A percentile compares a stretch with the other conserved stretches of the same genome.
phyloP scores from a whole-genome alignment of 2,797 vertebrate genomes.

The Selene dorsalis region DNA sequence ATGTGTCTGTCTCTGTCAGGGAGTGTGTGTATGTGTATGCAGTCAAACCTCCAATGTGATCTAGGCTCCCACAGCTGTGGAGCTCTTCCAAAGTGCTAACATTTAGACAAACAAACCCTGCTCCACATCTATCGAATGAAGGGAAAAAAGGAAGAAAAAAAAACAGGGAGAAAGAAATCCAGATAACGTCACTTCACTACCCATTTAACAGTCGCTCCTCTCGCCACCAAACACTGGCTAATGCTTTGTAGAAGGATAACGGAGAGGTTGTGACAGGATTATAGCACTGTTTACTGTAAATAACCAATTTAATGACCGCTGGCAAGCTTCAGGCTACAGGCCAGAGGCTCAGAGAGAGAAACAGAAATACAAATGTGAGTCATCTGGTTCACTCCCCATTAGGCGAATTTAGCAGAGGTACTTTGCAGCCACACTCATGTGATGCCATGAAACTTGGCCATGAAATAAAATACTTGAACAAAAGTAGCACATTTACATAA shows the following conservation, averaged over 20 bases:
- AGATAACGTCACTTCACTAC: constrained; percentile 75
- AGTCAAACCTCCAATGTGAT: constrained; percentile 78
- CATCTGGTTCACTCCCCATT: constrained; percentile 76
- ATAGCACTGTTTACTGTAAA: constrained; percentile 79
- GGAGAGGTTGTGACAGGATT: constrained; percentile 73
- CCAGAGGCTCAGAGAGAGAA: constrained; percentile 68
- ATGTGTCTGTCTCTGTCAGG: constrained; percentile 28
- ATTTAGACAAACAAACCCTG: constrained; percentile 82
- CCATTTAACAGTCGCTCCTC: constrained; percentile 69
- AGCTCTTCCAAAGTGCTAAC: constrained; percentile 82
- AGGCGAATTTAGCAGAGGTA: constrained; percentile 59
- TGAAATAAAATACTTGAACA: constrained; percentile 51
- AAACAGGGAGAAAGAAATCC: constrained; percentile 61
- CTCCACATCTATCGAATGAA: constrained; percentile 70
- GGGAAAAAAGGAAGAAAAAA: constrained; percentile 42
- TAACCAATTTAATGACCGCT: constrained; percentile 79
- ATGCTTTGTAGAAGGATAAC: constrained; percentile 62
- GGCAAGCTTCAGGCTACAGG: constrained; percentile 69
- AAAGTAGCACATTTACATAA: constrained; percentile 61
- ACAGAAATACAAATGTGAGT: constrained; percentile 76
- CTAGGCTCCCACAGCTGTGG: constrained; percentile 78
- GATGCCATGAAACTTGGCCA: constrained; percentile 52
- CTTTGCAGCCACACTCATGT: constrained; percentile 53
- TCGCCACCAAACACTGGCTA: constrained; percentile 70
- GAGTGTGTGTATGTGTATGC: constrained; percentile 52